Evolutionary conservation across 2,888 invertebrate species (phyloP), one percentile per base, ranked within the genome.

Genomic region (Tachina lurida): DNA sequence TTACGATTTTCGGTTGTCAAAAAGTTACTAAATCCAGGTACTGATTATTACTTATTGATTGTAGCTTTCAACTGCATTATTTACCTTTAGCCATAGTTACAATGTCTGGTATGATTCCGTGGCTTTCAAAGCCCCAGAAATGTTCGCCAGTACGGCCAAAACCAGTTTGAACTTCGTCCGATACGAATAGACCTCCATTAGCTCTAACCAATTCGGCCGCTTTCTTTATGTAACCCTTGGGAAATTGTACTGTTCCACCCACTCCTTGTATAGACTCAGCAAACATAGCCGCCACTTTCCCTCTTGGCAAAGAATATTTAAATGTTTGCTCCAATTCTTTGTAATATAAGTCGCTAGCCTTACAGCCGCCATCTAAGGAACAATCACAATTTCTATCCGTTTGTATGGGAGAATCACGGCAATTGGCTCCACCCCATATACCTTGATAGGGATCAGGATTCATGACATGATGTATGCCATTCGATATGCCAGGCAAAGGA

Each of bases 121-220:
- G 98, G 17, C 94, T 94, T 93, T 99, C 95, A 91, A 99, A 99
- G n/a, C 98, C 98, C 99, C 99, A 99, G 93, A 96, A 99, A 90
- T 97, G 95, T 68, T 97, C 97, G 0, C 99, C 99, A 0, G 98
- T 97, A 84, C 99, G 94, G 0, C 98, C 99, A 91, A 99, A 98
- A 3, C 99, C 99, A 1, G 98, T 97, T 94, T 99, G 99, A 0
- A 99, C 97, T 94, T 99, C 99, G 93, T 99, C 99, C 7, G 97
- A 95, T 80, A 99, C 95, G 90, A 96, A 97, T 2, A 99, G 88
- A 7, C 99, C 99, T 1, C 98, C 98, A 89, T 96, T 95, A 63
- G 95, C 94, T 87, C 96, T 95, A 0, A 99, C 95, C 62, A 96
- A 91, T 39, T 97, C 95, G 87, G 96, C 96, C 0, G 97, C 97